phyloP scores from a whole-genome alignment of 2,888 invertebrate species.

The Xestia sexstrigata region DNA sequence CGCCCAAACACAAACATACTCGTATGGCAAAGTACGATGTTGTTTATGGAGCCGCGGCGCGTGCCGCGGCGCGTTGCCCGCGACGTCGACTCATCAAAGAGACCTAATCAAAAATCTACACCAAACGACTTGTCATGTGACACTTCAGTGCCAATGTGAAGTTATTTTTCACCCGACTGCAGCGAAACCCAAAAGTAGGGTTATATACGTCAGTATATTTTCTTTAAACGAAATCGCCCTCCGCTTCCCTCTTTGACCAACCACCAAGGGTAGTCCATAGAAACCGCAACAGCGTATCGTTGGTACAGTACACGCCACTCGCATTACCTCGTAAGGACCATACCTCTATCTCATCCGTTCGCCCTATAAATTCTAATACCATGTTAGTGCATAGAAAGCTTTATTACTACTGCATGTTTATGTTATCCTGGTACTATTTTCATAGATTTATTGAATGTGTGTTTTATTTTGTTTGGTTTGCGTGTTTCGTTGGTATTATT shows the following conservation, averaged over 20 bases:
- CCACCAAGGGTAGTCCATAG: conserved; percentile 77
- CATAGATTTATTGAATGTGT: conserved; percentile 56
- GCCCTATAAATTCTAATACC: conserved; percentile 80
- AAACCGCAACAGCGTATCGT: conserved; percentile 88
- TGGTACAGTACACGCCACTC: conserved; percentile 80
- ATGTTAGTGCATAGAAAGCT: conserved; percentile 76
- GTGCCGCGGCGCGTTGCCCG: too few species aligned
- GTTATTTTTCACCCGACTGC: too few species aligned
- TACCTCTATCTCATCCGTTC: conserved; percentile 77
- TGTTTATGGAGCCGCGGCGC: too few species aligned
- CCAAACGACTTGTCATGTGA: background rate
- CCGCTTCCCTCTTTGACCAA: conserved; percentile 59
- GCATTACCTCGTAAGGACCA: conserved; percentile 78
- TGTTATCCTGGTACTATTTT: conserved; percentile 64
- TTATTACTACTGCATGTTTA: conserved; percentile 79
- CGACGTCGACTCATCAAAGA: too few species aligned
- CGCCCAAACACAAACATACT: too few species aligned
- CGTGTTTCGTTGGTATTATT: conserved; percentile 23
- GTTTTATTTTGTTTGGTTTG: conserved; percentile 34
- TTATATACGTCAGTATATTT: too few species aligned
- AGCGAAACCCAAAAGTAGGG: too few species aligned
- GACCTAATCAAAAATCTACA: background rate
- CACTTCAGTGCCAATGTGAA: background rate
- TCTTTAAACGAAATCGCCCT: conserved; percentile 4
- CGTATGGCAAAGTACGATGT: too few species aligned